phyloP scores from a whole-genome alignment of 2,113 vertebrate genomes.

The Cardinalis cardinalis region DNA sequence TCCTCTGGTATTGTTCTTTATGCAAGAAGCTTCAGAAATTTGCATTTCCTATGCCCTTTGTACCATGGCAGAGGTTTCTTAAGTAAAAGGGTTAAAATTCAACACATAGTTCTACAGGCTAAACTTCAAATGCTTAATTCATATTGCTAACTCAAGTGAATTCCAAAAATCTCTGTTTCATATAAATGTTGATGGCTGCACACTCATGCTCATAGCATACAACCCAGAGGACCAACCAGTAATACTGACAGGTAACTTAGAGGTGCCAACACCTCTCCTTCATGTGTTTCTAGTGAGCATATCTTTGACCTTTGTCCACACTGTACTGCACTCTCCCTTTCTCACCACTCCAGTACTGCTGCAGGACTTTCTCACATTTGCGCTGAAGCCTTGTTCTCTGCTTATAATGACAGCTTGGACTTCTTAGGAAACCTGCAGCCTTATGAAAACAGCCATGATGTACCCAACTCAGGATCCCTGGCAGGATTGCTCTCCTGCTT shows the following conservation, averaged over 20 bases:
- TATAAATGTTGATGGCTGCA: not conserved
- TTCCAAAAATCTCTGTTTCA: too few relatives aligned
- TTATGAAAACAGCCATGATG: not conserved
- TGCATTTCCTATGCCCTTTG: too few relatives aligned
- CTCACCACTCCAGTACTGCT: not conserved
- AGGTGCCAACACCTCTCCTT: not conserved
- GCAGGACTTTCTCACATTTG: not conserved
- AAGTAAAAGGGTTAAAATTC: too few relatives aligned
- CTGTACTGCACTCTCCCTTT: not conserved
- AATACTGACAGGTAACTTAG: not conserved
- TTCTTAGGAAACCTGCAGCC: not conserved
- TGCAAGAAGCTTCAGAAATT: too few relatives aligned
- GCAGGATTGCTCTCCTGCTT: not conserved
- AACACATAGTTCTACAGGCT: too few relatives aligned
- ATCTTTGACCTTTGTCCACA: not conserved
- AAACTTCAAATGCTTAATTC: too few relatives aligned
- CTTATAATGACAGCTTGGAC: not conserved
- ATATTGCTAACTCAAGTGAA: too few relatives aligned
- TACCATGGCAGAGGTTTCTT: too few relatives aligned
- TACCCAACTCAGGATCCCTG: accelerated
- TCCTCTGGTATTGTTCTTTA: too few relatives aligned
- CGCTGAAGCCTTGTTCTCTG: not conserved
- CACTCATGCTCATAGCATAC: accelerated
- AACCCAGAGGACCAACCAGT: not conserved
- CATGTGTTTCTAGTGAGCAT: not conserved